Conservation (phyloP, 2,797 vertebrate genomes). For the Chromobotia macracanthus region DNA sequence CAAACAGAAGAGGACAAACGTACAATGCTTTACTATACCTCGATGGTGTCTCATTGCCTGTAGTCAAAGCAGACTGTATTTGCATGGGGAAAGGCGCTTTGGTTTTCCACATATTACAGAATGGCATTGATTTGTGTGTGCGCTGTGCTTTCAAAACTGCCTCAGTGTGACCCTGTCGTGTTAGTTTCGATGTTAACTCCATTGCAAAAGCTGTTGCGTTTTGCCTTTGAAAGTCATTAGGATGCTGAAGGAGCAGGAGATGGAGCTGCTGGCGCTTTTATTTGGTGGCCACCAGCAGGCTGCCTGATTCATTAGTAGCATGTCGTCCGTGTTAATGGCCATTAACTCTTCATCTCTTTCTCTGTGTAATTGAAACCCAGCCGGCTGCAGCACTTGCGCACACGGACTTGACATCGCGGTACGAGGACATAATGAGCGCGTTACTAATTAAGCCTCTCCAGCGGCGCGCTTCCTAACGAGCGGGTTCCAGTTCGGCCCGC, state of each 20-base stretch:
- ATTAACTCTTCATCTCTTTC: slow-evolving; percentile 46
- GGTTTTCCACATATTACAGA: background rate
- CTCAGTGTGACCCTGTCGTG: slow-evolving; percentile 12
- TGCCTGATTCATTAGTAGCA: slow-evolving; percentile 25
- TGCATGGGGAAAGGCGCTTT: background rate
- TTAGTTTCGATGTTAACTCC: slow-evolving; percentile 27
- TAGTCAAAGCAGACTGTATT: background rate
- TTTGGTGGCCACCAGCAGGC: background rate
- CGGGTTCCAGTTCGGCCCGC: no score
- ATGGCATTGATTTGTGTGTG: background rate
- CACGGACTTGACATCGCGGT: slow-evolving; percentile 1
- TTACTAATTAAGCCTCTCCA: background rate
- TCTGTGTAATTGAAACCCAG: slow-evolving; percentile 42
- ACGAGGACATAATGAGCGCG: slow-evolving; percentile 29
- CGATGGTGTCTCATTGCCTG: no score
- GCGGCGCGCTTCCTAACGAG: background rate
- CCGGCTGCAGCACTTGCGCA: slow-evolving; percentile 11
- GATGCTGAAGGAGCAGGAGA: no score
- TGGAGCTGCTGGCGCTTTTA: background rate
- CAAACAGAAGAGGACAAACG: no score
- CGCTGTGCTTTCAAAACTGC: background rate
- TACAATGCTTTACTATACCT: no score
- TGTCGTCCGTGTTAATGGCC: slow-evolving; percentile 25
- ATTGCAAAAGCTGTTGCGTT: background rate
- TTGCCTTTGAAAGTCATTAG: slow-evolving; percentile 19